Evolutionary conservation across 2,797 vertebrate genomes (phyloP), one percentile per base, ranked within the genome.

Genomic region (Thamnophis elegans): DNA sequence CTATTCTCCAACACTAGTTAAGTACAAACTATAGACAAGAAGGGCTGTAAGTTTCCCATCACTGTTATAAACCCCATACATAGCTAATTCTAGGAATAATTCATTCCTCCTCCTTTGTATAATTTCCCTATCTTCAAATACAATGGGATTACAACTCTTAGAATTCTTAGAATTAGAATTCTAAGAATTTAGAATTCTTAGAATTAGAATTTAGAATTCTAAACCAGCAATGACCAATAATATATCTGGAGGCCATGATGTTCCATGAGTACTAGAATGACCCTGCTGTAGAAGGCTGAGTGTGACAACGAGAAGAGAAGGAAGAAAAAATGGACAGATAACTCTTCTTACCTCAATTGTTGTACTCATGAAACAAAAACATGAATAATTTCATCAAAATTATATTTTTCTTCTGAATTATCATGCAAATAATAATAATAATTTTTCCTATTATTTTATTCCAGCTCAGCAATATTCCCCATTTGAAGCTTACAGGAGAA

Each of bases 401-500:
- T 53, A 51, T 51, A 51, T 32, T 51, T 59, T 59, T 82, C n/a
- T 25, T n/a, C 36, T 59, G 59, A 95, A 94, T 55, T 47, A 0
- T 0, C 62, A 93, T 92, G 55, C 55, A 32, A 91, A 5, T 93
- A 92, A 96, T 94, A 20, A 47, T 47, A 96, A 92, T 87, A 60
- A 92, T 42, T 94, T 92, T 94, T 65, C 65, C 20, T 22, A 36
- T 28, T 92, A 60, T 94, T 95, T 96, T 91, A 89, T 95, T 97
- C 56, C 94, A 99, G 99, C 98, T 92, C 98, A 98, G 96, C 97
- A 96, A 92, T 97, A 98, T 96, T 98, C 96, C 73, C 97, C 97
- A 42, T 94, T 96, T 93, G 97, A 98, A 85, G 62, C 95, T 88
- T 96, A 98, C 85, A 98, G 97, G 95, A 98, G 98, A 93, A 95